Conservation (phyloP, 2,113 vertebrate species). For the Myiozetetes cayanensis region DNA sequence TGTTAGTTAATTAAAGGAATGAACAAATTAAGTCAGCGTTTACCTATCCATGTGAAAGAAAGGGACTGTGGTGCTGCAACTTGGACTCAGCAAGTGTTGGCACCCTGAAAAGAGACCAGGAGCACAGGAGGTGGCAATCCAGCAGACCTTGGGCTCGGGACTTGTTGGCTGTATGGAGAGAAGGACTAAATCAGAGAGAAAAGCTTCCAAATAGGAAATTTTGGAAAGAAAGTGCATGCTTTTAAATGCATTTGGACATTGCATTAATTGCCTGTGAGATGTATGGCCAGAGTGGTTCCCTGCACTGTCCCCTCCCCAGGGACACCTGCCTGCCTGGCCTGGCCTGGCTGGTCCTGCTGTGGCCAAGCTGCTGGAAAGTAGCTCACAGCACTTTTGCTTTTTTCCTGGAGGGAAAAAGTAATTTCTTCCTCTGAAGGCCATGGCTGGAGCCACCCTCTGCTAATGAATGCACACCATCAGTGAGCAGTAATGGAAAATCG, state of each 20-base stretch:
- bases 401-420: background rate
- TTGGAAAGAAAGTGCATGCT: background rate
- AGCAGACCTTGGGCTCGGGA: fast-evolving
- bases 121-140: fast-evolving
- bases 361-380: background rate
- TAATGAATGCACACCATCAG: background rate
- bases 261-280: background rate
- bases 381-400: background rate
- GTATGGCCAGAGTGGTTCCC: background rate
- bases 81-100: background rate
- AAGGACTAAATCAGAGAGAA: background rate
- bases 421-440: background rate
- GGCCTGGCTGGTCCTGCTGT: background rate
- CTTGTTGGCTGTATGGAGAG: background rate
- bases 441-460: background rate
- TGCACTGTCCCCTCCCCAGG: background rate
- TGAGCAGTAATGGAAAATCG: background rate
- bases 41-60: background rate
- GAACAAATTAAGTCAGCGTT: background rate
- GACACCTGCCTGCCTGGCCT: fast-evolving
- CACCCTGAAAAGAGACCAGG: fast-evolving
- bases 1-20: background rate
- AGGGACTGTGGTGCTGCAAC: background rate
- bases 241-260: background rate
- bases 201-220: background rate